Percentiles rank a stretch among this genome's conserved stretches.
These are phyloP conservation scores for Gobionotothen gibberifrons DNA, from an alignment of 2,797 vertebrate species.

Conservation along the genomic window DNA sequence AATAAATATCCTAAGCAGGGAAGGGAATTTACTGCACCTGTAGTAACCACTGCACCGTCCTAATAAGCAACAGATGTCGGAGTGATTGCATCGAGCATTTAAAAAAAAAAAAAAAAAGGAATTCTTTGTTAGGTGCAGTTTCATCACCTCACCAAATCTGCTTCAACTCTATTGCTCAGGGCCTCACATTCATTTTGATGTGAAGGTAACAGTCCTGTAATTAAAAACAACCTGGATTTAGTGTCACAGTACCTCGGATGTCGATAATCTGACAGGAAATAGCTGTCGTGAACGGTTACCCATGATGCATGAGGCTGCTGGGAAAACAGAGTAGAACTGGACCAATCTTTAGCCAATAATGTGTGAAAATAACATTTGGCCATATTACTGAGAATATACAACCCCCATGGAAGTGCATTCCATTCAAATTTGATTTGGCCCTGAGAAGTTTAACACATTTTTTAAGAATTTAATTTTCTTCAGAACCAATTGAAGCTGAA, in stretches of 20 bases:
- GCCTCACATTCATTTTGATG: constrained; percentile 60
- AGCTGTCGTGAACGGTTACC: constrained; percentile 61
- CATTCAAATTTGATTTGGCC: constrained; percentile 14
- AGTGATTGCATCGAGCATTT: constrained; percentile 54
- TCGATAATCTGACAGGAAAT: constrained; percentile 66
- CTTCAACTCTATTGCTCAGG: constrained; percentile 34
- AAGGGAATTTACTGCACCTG: constrained; percentile 87
- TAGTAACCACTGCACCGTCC: constrained; percentile 70
- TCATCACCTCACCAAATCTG: constrained; percentile 63
- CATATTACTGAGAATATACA: constrained; percentile 32
- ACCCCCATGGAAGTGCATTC: constrained; percentile 28
- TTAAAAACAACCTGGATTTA: constrained; percentile 74
- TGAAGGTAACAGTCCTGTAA: constrained; percentile 53
- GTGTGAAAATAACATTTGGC: constrained; percentile 53
- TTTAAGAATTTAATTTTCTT: constrained; percentile 19
- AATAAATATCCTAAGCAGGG: constrained; percentile 82
- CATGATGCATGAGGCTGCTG: constrained; percentile 48
- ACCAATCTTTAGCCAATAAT: constrained; percentile 30
- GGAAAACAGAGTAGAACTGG: constrained; percentile 9
- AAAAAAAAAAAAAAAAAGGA: constrained; percentile 50
- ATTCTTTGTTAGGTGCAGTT: constrained; percentile 73
- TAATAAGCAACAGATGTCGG: constrained; percentile 85
- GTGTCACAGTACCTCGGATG: constrained; percentile 48
- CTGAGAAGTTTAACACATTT: constrained; percentile 5
- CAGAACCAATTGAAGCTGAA: constrained; percentile 9